A percentile compares a stretch with the other conserved stretches of the same genome.
Conservation (phyloP, 92 coral and sea anemone species). For the Umimayanthus kanabou region DNA sequence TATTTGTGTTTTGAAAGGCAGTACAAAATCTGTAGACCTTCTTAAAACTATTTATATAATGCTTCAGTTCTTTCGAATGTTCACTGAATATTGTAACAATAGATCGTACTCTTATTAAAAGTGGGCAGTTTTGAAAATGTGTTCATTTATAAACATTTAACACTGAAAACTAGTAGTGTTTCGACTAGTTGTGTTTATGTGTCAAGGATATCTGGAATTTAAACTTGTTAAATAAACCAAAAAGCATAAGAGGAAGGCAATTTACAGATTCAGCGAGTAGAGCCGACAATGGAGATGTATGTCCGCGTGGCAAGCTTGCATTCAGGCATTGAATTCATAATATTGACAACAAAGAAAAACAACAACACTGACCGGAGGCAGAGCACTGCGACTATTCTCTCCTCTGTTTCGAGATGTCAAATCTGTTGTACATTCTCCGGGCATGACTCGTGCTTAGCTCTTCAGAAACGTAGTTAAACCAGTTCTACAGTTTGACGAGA, state of each 20-base stretch:
- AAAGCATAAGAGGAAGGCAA: not conserved
- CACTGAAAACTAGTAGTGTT: no score
- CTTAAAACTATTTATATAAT: no score
- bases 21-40: not conserved
- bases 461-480: not conserved
- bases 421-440: not conserved
- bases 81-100: not conserved
- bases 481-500: not conserved
- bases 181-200: not conserved
- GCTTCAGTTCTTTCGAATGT: not conserved
- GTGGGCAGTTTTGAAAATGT: not conserved
- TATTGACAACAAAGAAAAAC: not conserved
- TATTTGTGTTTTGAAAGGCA: no score
- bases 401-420: not conserved
- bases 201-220: not conserved
- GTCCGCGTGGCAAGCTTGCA: not conserved
- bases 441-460: not conserved
- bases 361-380: not conserved
- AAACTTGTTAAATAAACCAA: not conserved
- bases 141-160: no score
- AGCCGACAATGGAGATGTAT: not conserved
- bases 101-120: not conserved
- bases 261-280: not conserved
- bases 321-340: not conserved
- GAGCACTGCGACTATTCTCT: not conserved